Evolutionary conservation across 2,797 vertebrate species (phyloP).

Genomic region (Merluccius polli): DNA sequence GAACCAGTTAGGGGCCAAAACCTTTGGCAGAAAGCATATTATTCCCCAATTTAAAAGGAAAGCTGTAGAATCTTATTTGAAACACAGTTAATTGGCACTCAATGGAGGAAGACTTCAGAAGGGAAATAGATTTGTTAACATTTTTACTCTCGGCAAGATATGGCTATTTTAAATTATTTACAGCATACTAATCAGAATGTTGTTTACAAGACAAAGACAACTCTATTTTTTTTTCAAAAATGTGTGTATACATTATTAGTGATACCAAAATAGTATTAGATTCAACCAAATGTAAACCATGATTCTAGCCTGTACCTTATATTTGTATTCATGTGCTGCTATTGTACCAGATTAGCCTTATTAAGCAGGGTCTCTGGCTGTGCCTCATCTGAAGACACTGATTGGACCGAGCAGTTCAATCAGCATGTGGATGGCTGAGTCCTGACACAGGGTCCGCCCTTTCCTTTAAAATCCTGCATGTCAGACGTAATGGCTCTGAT

Average conservation of each 20-base stretch:
- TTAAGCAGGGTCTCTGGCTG: constrained; percentile 29
- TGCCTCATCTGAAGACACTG: constrained; percentile 43
- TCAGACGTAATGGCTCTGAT: constrained; percentile 65
- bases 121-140: constrained; percentile 26
- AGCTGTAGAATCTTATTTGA: constrained; percentile 62
- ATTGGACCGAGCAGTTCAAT: constrained; percentile 76
- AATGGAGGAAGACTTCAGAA: constrained; percentile 39
- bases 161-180: not conserved
- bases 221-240: not conserved
- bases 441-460: constrained; percentile 52
- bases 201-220: not conserved
- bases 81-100: constrained; percentile 65
- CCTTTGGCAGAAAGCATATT: constrained; percentile 63
- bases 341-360: constrained; percentile 48
- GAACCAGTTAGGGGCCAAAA: constrained; percentile 69
- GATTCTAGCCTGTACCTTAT: constrained; percentile 1
- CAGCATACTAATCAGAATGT: constrained; percentile 17
- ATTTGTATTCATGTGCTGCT: constrained; percentile 2
- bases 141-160: constrained; percentile 31
- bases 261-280: not conserved
- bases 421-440: constrained; percentile 57
- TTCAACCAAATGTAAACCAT: not conserved
- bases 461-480: constrained; percentile 31
- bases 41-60: constrained; percentile 65
- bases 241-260: constrained; percentile 15